Evolutionary conservation across 2,888 invertebrate genomes (phyloP), one percentile per base, ranked within the genome.

Genomic region (Perdita meconis): DNA sequence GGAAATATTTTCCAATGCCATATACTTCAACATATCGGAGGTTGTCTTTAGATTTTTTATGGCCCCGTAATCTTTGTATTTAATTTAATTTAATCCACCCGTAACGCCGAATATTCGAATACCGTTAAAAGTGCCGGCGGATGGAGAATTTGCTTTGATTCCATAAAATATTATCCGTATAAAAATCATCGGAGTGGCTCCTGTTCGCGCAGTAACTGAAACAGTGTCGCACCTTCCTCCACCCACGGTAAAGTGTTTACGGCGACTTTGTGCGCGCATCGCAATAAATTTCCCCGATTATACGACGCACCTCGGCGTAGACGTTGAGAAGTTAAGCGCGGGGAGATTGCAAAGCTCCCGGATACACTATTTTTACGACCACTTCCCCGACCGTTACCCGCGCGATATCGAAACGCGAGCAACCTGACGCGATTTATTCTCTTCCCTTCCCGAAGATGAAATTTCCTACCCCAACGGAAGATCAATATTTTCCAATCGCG

Each of bases 401-500:
- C 71, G 13, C 6, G 53, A 53, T 53, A 65, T 71, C 59, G 53
- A n/a, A 51, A 53, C 34, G 26, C 44, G 50, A 10, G 19, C 12
- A 42, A 22, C 19, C 56, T 22, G 38, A 34, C 19, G n/a, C 40
- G 63, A 59, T 50, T 50, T 51, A 44, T 53, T 34, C 50, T 10
- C 50, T 22, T 53, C 19, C 34, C 12, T 26, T 6, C n/a, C 40
- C 47, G 47, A 6, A 30, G 19, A 60, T 60, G 56, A 53, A 57
- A 65, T 40, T 34, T 22, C 51, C 19, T 22, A 13, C 26, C 30
- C n/a, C 24, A 8, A 3, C 22, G 64, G 10, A 53, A 12, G 12
- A 66, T 60, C 73, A 47, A 42, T 59, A 42, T 51, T 51, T 63
- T 55, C 60, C 55, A 30, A 5, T 44, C 26, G 44, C 19, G 22